These are phyloP conservation scores for Perca flavescens DNA, from an alignment of 2,113 vertebrate genomes.

Conservation along the genomic window DNA sequence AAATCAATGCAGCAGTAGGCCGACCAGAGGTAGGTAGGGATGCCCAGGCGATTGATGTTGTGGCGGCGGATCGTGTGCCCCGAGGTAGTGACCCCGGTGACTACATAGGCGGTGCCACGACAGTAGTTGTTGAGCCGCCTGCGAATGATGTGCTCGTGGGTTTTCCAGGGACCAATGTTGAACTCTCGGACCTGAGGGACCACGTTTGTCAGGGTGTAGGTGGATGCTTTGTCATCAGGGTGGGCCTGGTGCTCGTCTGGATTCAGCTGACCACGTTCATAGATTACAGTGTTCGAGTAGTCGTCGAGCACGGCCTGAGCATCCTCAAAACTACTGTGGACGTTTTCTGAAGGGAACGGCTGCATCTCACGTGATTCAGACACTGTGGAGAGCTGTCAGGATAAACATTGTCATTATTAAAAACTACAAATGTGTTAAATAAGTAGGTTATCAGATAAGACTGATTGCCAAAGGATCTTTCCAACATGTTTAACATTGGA, in stretches of 20 bases:
- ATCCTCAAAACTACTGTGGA: conserved; percentile 66
- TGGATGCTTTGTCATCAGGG: conserved; percentile 74
- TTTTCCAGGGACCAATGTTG: conserved; percentile 81
- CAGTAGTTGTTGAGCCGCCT: conserved; percentile 82
- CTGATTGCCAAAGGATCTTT: background rate
- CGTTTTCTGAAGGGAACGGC: conserved; percentile 50
- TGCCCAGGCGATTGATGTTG: conserved; percentile 74
- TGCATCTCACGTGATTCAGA: conserved; percentile 68
- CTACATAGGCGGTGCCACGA: conserved; percentile 65
- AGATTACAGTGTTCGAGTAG: conserved; percentile 72
- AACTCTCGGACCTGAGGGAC: conserved; percentile 84
- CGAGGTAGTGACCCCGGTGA: conserved; percentile 77
- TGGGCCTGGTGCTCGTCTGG: conserved; percentile 83
- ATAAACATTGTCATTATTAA: background rate
- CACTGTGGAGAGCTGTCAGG: conserved; percentile 61
- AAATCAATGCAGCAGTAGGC: conserved; percentile 78
- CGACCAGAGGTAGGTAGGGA: conserved; percentile 80
- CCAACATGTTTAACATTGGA: background rate
- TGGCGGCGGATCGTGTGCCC: conserved; percentile 71
- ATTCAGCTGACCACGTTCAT: conserved; percentile 84
- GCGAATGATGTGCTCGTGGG: conserved; percentile 74
- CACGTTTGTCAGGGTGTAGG: conserved; percentile 88
- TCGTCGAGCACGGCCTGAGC: conserved; percentile 79
- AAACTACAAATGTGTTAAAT: background rate
- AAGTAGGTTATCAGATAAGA: background rate